Evolutionary conservation across 1,140 invertebrate species (phyloP).

Genomic region (Tetragnatha versicolor): DNA sequence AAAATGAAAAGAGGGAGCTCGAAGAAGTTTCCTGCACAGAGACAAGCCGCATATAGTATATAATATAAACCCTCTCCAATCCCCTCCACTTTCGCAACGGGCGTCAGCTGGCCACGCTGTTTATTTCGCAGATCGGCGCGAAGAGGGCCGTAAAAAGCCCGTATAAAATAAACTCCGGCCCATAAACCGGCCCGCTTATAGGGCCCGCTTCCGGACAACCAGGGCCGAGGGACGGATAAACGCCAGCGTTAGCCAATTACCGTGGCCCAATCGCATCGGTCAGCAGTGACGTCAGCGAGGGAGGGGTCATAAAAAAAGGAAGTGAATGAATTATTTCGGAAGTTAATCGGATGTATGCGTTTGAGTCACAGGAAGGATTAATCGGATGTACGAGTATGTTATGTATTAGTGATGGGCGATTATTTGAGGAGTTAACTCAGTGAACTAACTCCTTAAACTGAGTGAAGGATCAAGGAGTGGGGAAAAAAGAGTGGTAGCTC

Average conservation of each 20-base stretch:
- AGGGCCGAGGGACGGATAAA: neutral
- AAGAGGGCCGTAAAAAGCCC: neutral
- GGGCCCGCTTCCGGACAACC: conserved; percentile 4
- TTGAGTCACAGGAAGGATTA: too few relatives aligned
- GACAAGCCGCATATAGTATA: neutral
- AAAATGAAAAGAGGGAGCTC: too few relatives aligned
- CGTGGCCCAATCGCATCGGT: conserved; percentile 4
- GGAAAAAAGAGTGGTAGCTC: too few relatives aligned
- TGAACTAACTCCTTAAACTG: too few relatives aligned
- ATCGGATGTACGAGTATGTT: too few relatives aligned
- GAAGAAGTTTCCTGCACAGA: neutral
- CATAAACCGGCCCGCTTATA: conserved; percentile 4
- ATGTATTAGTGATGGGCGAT: too few relatives aligned
- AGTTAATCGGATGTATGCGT: too few relatives aligned
- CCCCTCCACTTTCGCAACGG: neutral
- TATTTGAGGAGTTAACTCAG: too few relatives aligned
- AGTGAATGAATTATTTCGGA: conserved; percentile 12
- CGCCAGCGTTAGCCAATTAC: conserved; percentile 4
- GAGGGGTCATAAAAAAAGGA: conserved; percentile 7
- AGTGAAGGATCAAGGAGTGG: too few relatives aligned
- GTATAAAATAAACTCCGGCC: conserved; percentile 13
- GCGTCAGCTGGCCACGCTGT: neutral
- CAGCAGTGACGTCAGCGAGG: conserved; percentile 3
- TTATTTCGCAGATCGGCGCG: conserved; percentile 5
- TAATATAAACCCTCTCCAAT: neutral